Conservation (phyloP, 2,797 vertebrate genomes). For the Triplophysa bombifrons region DNA sequence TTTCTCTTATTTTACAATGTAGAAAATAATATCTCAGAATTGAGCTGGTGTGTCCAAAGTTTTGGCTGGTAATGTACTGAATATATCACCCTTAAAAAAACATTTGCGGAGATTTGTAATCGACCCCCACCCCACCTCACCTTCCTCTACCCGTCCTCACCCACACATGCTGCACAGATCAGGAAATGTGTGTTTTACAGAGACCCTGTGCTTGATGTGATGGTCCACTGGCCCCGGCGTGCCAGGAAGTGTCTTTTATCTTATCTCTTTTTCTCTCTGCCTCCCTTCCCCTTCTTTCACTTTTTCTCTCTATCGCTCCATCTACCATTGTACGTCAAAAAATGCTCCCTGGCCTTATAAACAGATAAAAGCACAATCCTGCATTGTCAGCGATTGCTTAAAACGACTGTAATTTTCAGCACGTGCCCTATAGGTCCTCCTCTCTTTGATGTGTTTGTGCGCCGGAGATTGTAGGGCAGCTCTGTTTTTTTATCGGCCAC, state of each 20-base stretch:
- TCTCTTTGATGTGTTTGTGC: slow-evolving; percentile 28
- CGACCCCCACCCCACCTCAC: slow-evolving; percentile 50
- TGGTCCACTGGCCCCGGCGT: slow-evolving; percentile 73
- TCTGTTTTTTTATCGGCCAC: slow-evolving; percentile 38
- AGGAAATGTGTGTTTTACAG: slow-evolving; percentile 64
- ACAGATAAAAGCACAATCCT: slow-evolving; percentile 12
- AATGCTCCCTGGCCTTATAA: slow-evolving; percentile 3
- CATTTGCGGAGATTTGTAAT: slow-evolving; percentile 67
- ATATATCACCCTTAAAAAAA: neutral
- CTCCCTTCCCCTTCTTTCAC: slow-evolving; percentile 23
- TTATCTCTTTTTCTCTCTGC: slow-evolving; percentile 27
- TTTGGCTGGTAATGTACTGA: neutral
- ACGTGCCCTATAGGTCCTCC: slow-evolving; percentile 21
- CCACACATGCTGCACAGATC: slow-evolving; percentile 30
- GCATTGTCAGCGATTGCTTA: slow-evolving; percentile 11
- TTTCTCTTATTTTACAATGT: neutral
- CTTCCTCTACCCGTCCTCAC: slow-evolving; percentile 21
- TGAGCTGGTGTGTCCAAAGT: neutral
- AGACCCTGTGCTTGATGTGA: slow-evolving; percentile 71
- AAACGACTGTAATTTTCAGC: slow-evolving; percentile 8
- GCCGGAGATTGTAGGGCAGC: slow-evolving; percentile 17
- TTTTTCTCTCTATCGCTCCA: slow-evolving; percentile 19
- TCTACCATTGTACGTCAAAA: slow-evolving; percentile 28
- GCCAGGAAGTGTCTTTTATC: slow-evolving; percentile 67
- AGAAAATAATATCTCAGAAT: neutral